Evolutionary conservation across 2,888 invertebrate species (phyloP).

Genomic region (Heterodera filipjevi): DNA sequence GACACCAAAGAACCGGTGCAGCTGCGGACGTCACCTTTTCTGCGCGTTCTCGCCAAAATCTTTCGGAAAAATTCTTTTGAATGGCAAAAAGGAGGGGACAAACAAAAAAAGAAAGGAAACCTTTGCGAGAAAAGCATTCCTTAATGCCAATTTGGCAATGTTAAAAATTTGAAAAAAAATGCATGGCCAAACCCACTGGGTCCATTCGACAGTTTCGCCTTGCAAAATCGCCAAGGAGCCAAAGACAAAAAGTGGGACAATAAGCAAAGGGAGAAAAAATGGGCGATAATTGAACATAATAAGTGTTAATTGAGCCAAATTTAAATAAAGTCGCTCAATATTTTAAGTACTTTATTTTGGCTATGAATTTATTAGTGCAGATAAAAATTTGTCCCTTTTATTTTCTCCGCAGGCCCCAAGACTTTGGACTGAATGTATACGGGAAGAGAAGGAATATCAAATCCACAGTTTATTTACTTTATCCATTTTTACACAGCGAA

Average conservation of each 20-base stretch:
- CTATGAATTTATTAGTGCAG: too few species aligned
- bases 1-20: conserved; percentile 27
- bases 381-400: too few species aligned
- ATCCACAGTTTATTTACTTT: too few species aligned
- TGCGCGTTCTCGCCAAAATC: conserved; percentile 17
- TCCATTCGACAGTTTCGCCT: conserved; percentile 17
- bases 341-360: too few species aligned
- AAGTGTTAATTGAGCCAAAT: too few species aligned
- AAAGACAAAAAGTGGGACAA: not conserved
- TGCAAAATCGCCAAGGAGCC: conserved; percentile 12
- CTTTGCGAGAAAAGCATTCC: conserved; percentile 26
- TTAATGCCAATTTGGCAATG: not conserved
- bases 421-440: too few species aligned
- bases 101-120: not conserved
- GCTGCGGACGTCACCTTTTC: not conserved
- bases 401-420: too few species aligned
- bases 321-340: too few species aligned
- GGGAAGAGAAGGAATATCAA: too few species aligned
- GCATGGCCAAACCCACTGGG: conserved; percentile 4
- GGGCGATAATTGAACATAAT: conserved; percentile 6
- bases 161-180: not conserved
- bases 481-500: too few species aligned
- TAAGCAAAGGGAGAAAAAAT: not conserved
- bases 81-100: not conserved
- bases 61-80: not conserved